A percentile compares a stretch with the other conserved stretches of the same genome.
Evolutionary conservation across 2,797 vertebrate species (phyloP).

Genomic region (Discoglossus pictus): DNA sequence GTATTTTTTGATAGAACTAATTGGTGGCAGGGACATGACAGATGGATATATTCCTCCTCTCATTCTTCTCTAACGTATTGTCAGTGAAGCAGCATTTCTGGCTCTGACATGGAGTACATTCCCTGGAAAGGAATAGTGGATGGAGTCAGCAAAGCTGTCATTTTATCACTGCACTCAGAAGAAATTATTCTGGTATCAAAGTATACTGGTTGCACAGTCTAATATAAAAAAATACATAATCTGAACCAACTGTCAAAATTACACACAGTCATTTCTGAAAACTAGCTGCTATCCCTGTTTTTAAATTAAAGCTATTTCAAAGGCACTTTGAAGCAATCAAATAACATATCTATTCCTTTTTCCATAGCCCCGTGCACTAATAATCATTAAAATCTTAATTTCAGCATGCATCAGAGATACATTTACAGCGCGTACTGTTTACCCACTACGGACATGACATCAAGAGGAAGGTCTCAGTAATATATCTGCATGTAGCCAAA

Average conservation of each 20-base stretch:
- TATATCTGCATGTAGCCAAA: slow-evolving; percentile 31
- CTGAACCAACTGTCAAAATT: slow-evolving; percentile 13
- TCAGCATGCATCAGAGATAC: slow-evolving; percentile 59
- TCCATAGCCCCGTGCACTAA: slow-evolving; percentile 58
- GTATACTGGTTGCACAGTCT: slow-evolving; percentile 4
- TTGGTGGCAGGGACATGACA: too few relatives aligned
- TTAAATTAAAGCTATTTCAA: slow-evolving; percentile 57
- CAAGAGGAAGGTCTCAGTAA: slow-evolving; percentile 22
- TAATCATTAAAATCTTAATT: slow-evolving; percentile 67
- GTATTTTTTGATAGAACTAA: too few relatives aligned
- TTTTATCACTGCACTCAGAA: slow-evolving; percentile 8
- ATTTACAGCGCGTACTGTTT: slow-evolving; percentile 60
- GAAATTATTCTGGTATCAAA: slow-evolving; percentile 10
- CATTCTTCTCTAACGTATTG: slow-evolving; percentile 1
- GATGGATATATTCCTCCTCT: not conserved
- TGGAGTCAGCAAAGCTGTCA: slow-evolving; percentile 12
- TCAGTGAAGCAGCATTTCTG: slow-evolving; percentile 3
- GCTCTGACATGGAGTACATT: slow-evolving; percentile 15
- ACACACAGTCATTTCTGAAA: slow-evolving; percentile 42
- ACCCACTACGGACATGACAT: slow-evolving; percentile 38
- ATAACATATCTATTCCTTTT: slow-evolving; percentile 59
- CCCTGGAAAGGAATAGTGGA: slow-evolving; percentile 9
- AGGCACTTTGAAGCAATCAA: slow-evolving; percentile 57
- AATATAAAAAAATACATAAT: slow-evolving; percentile 6
- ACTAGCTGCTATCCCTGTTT: slow-evolving; percentile 51